Conservation (phyloP, 1,140 invertebrate species). For the Drosophila kanapiae region DNA sequence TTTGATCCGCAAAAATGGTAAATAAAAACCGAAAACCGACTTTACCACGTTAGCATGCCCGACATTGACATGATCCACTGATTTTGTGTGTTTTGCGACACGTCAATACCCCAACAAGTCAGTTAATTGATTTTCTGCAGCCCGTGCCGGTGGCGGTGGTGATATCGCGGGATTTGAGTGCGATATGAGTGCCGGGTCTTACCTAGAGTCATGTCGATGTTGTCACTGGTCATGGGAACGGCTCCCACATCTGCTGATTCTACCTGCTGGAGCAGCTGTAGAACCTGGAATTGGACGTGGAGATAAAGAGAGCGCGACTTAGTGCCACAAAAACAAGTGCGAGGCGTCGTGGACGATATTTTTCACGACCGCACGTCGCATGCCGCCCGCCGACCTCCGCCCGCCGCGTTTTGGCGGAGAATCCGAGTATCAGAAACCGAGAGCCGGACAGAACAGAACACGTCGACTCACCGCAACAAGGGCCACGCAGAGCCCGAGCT, state of each 20-base stretch:
- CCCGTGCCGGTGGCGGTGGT: conserved; percentile 3
- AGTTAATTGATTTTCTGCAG: conserved; percentile 40
- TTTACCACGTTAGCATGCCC: conserved; percentile 48
- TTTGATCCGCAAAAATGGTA: not conserved
- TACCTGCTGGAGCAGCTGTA: conserved; percentile 58
- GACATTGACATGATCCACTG: conserved; percentile 23
- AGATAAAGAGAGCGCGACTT: conserved; percentile 3
- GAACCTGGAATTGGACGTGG: conserved; percentile 44
- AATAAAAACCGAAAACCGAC: not conserved
- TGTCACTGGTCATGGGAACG: conserved; percentile 90
- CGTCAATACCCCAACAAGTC: conserved; percentile 55
- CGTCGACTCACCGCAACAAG: conserved; percentile 76
- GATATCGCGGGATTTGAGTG: conserved; percentile 8
- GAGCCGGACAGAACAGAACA: conserved; percentile 50
- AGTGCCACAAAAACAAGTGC: not conserved
- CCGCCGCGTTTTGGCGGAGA: conserved; percentile 4
- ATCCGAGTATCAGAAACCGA: conserved; percentile 1
- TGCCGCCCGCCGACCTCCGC: not conserved
- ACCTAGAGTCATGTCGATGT: conserved; percentile 94
- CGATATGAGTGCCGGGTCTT: conserved; percentile 73
- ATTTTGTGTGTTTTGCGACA: conserved; percentile 61
- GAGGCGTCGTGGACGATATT: conserved; percentile 7
- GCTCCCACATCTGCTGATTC: conserved; percentile 88
- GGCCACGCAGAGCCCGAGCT: conserved; percentile 65
- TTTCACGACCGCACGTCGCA: not conserved